A percentile compares a stretch with the other conserved stretches of the same genome.
phyloP scores from a whole-genome alignment of 2,113 vertebrate species.

The Octodon degus region DNA sequence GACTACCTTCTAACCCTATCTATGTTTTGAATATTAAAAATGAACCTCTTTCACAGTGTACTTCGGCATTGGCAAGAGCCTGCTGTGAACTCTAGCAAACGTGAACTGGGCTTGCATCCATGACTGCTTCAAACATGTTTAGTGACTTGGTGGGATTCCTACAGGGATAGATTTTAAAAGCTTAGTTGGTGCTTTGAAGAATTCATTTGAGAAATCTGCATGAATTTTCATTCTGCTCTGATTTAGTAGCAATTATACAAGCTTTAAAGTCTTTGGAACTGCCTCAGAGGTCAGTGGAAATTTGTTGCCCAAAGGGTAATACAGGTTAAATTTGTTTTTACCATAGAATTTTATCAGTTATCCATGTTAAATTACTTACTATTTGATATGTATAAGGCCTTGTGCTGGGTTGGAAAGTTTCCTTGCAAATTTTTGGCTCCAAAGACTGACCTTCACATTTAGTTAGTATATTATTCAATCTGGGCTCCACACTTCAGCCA shows the following conservation, averaged over 20 bases:
- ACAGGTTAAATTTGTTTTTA: background rate
- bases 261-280: constrained; percentile 23
- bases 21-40: constrained; percentile 48
- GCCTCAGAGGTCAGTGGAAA: constrained; percentile 45
- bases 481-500: constrained; percentile 37
- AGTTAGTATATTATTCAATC: background rate
- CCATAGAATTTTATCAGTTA: background rate
- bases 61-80: background rate
- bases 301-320: constrained; percentile 14
- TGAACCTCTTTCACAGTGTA: constrained; percentile 11
- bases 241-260: background rate
- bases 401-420: background rate
- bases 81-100: background rate
- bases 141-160: background rate
- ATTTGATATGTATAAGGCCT: background rate
- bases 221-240: constrained; percentile 56
- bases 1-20: background rate
- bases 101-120: background rate
- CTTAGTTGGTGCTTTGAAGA: background rate
- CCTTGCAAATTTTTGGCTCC: background rate
- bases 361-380: background rate
- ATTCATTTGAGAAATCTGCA: constrained; percentile 35
- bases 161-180: background rate
- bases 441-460: background rate
- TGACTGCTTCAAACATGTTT: background rate